Conservation (phyloP, 2,888 invertebrate species). For the Pachliopta kotzebuea region DNA sequence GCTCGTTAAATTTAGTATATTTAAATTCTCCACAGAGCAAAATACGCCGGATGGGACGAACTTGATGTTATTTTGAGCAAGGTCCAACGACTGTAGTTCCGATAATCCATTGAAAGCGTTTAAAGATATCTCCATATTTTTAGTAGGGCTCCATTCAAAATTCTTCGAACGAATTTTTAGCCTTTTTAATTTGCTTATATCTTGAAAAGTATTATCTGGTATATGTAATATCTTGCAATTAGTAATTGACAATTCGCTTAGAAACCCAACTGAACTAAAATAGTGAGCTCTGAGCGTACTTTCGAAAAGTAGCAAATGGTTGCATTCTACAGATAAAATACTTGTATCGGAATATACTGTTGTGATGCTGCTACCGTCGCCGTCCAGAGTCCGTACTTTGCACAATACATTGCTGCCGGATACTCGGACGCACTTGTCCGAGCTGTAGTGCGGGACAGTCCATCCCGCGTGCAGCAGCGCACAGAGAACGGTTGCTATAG, state of each 20-base stretch:
- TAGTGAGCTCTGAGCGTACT: constrained; percentile 87
- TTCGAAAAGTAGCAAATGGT: constrained; percentile 88
- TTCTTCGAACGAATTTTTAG: constrained; percentile 90
- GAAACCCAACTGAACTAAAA: constrained; percentile 85
- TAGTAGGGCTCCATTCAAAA: constrained; percentile 87
- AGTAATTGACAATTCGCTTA: constrained; percentile 87
- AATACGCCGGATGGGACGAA: constrained; percentile 89
- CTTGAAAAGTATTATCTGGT: constrained; percentile 89
- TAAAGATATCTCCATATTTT: constrained; percentile 86
- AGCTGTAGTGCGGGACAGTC: constrained; percentile 76
- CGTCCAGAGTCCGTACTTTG: constrained; percentile 85
- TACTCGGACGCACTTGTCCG: constrained; percentile 72
- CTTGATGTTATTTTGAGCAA: constrained; percentile 91
- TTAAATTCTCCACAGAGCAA: constrained; percentile 89
- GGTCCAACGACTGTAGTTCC: constrained; percentile 89
- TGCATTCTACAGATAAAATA: constrained; percentile 87
- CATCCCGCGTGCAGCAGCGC: constrained; percentile 78
- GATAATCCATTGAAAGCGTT: constrained; percentile 88
- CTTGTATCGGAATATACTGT: constrained; percentile 84
- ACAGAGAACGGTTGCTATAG: constrained; percentile 70
- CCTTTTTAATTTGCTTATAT: constrained; percentile 88
- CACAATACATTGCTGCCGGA: constrained; percentile 82
- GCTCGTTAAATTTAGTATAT: constrained; percentile 90
- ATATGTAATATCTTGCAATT: constrained; percentile 90
- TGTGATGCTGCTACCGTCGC: constrained; percentile 83